phyloP scores from a whole-genome alignment of 2,888 invertebrate species.

The Scaptomyza cyrtandrae region DNA sequence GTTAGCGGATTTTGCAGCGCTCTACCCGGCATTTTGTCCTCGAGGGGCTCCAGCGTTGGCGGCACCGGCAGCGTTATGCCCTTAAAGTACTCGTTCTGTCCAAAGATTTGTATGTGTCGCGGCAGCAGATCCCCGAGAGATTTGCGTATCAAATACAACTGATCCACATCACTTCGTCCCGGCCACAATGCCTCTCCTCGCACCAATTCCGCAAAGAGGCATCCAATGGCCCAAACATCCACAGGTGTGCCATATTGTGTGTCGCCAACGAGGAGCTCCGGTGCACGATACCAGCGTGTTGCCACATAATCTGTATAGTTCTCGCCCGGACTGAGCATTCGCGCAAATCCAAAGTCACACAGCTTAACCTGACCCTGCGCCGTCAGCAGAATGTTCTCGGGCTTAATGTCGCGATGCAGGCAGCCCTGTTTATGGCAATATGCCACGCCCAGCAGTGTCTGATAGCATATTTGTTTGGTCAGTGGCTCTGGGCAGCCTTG shows the following conservation, averaged over 20 bases:
- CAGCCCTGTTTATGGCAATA: conserved; percentile 98
- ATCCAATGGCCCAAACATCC: conserved; percentile 99
- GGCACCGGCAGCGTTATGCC: conserved; percentile 97
- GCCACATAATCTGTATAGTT: conserved; percentile 99
- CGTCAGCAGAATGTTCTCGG: conserved; percentile 98
- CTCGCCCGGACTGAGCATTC: conserved; percentile 98
- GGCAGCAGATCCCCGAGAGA: conserved; percentile 97
- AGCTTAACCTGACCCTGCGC: conserved; percentile 97
- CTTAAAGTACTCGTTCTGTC: conserved; percentile 95
- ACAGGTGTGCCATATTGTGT: conserved; percentile 95
- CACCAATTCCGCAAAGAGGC: conserved; percentile 94
- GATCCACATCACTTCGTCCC: conserved; percentile 99
- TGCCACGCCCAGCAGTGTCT: conserved; percentile 96
- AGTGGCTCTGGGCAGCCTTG: conserved; percentile 95
- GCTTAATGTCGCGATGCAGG: conserved; percentile 98
- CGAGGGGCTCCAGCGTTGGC: conserved; percentile 92
- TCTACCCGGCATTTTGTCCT: conserved; percentile 92
- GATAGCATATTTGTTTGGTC: conserved; percentile 97
- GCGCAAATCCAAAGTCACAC: conserved; percentile 98
- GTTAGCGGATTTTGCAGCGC: conserved; percentile 88
- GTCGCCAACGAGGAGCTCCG: conserved; percentile 98
- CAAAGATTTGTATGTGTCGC: conserved; percentile 97
- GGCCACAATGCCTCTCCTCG: conserved; percentile 98
- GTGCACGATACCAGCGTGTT: conserved; percentile 99
- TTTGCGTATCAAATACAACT: conserved; percentile 96